phyloP scores from a whole-genome alignment of 37 sponge, comb jelly and placozoan genomes.

The Corticium candelabrum region DNA sequence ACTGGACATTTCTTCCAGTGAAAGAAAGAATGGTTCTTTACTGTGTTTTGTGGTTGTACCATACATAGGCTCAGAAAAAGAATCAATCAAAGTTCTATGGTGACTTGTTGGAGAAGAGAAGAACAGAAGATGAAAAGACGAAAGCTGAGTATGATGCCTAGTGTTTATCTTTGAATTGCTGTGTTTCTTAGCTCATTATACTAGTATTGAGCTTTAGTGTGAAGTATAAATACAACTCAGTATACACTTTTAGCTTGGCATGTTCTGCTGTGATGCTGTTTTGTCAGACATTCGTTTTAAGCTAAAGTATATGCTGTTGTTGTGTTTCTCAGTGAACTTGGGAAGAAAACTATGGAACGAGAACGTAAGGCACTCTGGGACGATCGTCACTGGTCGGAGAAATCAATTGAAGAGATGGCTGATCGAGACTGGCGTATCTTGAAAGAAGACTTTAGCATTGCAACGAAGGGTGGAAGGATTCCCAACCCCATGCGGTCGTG shows the following conservation, averaged over 20 bases:
- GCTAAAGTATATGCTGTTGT: not conserved
- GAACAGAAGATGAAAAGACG: conserved; percentile 82
- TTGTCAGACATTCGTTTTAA: not conserved
- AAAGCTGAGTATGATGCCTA: conserved; percentile 37
- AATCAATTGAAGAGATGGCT: conserved; percentile 68
- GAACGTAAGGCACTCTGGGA: conserved; percentile 60
- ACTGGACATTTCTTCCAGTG: no score
- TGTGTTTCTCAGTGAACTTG: not conserved
- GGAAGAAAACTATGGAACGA: conserved; percentile 31
- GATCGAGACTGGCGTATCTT: conserved; percentile 98
- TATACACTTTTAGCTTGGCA: not conserved
- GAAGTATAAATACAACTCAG: no score
- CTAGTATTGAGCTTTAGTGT: not conserved
- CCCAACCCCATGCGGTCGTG: conserved; percentile 80
- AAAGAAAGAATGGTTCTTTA: no score
- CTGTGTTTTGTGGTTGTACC: no score
- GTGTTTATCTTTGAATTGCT: not conserved
- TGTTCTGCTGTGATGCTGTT: not conserved
- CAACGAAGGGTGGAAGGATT: conserved; percentile 80
- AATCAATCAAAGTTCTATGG: conserved; percentile 85
- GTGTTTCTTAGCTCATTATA: not conserved
- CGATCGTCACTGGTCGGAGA: conserved; percentile 90
- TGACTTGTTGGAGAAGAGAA: conserved; percentile 68
- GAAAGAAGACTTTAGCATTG: conserved; percentile 89
- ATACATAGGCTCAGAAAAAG: conserved; percentile 71